Base-by-base conservation (phyloP, 1,140 invertebrate genomes). In the Neodiprion fabricii region DNA sequence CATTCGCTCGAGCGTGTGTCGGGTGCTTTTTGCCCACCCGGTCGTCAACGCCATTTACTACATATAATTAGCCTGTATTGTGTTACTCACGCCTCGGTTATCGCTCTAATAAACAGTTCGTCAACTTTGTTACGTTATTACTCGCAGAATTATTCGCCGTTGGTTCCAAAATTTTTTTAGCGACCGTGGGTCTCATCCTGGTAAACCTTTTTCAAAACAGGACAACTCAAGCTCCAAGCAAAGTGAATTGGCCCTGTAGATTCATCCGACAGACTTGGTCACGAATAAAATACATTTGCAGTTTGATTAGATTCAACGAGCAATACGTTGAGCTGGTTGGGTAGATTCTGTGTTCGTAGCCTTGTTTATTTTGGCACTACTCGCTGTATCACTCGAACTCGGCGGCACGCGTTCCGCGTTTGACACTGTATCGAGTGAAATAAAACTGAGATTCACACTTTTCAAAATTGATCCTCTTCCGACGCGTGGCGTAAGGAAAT, bases 61-160 rank as follows among this genome's bases (percentile, higher is more conserved):
- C 28, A 40, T 40, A 86, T 87, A 86, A 86, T 87, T 87, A 86
- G 82, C 81, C 78, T 76, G 82, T 80, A 84, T 87, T 87, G 84
- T 86, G 83, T 85, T 85, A 85, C 83, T 83, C 80, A 72, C 76
- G 75, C 79, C 80, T 76, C 79, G 82, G 85, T 85, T 85, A 84
- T 82, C 79, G 79, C 79, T 79, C 82, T 80, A 83, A 78, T 85
- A 84, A 86, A 85, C 79, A 78, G 81, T 76, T 83, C 82, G 81
- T 81, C 82, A 84, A 84, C 71, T 82, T 84, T 84, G 78, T 83
- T 40, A 40, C 72, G 71, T 73, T 23, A 68, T 65, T 17, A 14
- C 61, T 65, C 4, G 7, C 3, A 21, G 12, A 65, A 65, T 14
- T 40, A 3, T 5, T 40, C 28, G 5, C 5, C 28, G 1, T 40